Percentiles rank a stretch among this genome's conserved stretches.
These are phyloP conservation scores for Heliconius cydno DNA, from an alignment of 2,888 invertebrate species.

Conservation along the genomic window DNA sequence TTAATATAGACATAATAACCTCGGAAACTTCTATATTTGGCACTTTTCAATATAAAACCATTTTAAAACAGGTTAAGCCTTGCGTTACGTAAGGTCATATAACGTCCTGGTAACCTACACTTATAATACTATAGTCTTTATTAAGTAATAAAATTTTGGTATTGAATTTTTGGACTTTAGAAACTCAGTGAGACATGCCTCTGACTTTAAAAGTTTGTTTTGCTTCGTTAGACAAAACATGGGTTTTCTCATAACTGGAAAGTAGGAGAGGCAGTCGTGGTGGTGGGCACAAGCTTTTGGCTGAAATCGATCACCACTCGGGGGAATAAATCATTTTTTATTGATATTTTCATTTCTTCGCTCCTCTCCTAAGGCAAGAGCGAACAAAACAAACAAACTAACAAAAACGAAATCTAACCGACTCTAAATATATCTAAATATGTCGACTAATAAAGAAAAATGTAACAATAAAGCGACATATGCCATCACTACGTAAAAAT, in stretches of 20 bases:
- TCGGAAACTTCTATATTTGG: conserved; percentile 6
- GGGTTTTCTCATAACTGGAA: too few relatives aligned
- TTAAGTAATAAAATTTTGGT: background rate
- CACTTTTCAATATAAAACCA: background rate
- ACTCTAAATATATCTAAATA: background rate
- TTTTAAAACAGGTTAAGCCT: conserved; percentile 6
- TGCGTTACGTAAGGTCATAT: conserved; percentile 1
- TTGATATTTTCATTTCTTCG: too few relatives aligned
- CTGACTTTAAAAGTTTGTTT: too few relatives aligned
- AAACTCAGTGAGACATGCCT: background rate
- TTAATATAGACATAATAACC: background rate
- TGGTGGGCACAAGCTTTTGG: too few relatives aligned
- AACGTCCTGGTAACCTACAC: conserved; percentile 2
- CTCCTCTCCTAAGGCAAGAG: too few relatives aligned
- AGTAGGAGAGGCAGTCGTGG: too few relatives aligned
- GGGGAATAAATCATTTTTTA: too few relatives aligned
- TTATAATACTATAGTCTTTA: background rate
- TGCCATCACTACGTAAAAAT: background rate
- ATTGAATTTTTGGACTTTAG: background rate
- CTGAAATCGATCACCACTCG: too few relatives aligned
- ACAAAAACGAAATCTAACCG: background rate
- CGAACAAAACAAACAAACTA: too few relatives aligned
- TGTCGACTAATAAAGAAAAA: background rate
- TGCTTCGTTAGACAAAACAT: too few relatives aligned
- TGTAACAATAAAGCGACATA: background rate